These are phyloP conservation scores for Drosophila borealis DNA, from an alignment of 2,888 invertebrate species.

Conservation along the genomic window DNA sequence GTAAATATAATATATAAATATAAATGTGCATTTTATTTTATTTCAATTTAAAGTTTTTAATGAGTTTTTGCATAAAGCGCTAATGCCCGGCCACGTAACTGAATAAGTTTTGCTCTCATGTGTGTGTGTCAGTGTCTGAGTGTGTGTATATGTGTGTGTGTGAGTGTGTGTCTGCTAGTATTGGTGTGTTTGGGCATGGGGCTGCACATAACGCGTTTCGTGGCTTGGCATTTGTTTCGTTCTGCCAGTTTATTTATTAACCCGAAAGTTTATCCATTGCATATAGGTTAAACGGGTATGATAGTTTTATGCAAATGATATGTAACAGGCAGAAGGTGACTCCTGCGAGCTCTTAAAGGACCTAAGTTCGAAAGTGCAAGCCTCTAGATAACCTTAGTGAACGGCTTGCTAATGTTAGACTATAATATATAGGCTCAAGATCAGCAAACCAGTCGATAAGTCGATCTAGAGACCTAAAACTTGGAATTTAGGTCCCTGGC, in stretches of 20 bases:
- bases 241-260: slow-evolving; percentile 56
- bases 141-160: background rate
- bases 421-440: no score
- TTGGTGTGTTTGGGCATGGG: background rate
- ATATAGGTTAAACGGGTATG: no score
- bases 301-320: no score
- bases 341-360: no score
- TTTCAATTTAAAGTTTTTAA: slow-evolving; percentile 83
- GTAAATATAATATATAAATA: slow-evolving; percentile 44
- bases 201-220: slow-evolving; percentile 36
- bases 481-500: no score
- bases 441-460: no score
- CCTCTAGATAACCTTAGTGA: no score
- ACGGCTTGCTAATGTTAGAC: no score
- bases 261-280: slow-evolving; percentile 9
- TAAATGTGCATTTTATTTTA: slow-evolving; percentile 68
- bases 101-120: slow-evolving; percentile 21
- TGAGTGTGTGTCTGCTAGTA: background rate
- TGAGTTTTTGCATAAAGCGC: slow-evolving; percentile 69
- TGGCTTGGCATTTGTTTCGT: slow-evolving; percentile 39
- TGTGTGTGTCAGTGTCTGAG: slow-evolving; percentile 13
- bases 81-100: slow-evolving; percentile 48
- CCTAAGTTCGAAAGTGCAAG: no score
- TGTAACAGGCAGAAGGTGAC: no score
- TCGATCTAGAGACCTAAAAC: no score